Evolutionary conservation across 1,140 invertebrate species (phyloP).

Genomic region (Drosophila athabasca): DNA sequence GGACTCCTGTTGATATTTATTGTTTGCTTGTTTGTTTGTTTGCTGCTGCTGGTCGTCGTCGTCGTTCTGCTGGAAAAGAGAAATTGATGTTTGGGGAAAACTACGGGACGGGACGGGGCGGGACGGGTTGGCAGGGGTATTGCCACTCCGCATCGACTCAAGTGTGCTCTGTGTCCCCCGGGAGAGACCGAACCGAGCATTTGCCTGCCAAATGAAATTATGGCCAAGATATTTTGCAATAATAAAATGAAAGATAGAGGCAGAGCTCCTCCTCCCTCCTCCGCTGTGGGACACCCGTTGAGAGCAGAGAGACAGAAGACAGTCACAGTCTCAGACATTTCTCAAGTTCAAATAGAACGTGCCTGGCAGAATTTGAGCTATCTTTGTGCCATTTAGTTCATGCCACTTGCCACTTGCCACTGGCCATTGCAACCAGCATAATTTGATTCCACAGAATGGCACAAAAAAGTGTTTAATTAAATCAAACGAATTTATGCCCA

Average conservation of each 20-base stretch:
- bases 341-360: constrained; percentile 52
- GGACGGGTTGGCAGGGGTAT: neutral
- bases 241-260: constrained; percentile 36
- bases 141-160: constrained; percentile 50
- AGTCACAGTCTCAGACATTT: constrained; percentile 4
- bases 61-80: constrained; percentile 54
- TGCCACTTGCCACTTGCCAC: constrained; percentile 24
- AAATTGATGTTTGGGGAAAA: constrained; percentile 31
- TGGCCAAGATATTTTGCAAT: constrained; percentile 61
- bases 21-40: constrained; percentile 15
- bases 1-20: constrained; percentile 44
- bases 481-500: constrained; percentile 11
- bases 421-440: constrained; percentile 30
- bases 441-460: constrained; percentile 21
- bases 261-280: constrained; percentile 15
- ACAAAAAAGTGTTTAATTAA: constrained; percentile 14
- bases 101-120: neutral
- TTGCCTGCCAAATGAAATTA: constrained; percentile 63
- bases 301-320: constrained; percentile 14
- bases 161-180: constrained; percentile 52
- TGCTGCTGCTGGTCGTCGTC: constrained; percentile 2
- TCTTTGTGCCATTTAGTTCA: constrained; percentile 34
- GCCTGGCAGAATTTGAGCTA: constrained; percentile 51
- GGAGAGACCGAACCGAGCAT: constrained; percentile 28
- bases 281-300: constrained; percentile 52